Evolutionary conservation across 2,797 vertebrate species (phyloP).

Genomic region (Acipenser oxyrinchus): DNA sequence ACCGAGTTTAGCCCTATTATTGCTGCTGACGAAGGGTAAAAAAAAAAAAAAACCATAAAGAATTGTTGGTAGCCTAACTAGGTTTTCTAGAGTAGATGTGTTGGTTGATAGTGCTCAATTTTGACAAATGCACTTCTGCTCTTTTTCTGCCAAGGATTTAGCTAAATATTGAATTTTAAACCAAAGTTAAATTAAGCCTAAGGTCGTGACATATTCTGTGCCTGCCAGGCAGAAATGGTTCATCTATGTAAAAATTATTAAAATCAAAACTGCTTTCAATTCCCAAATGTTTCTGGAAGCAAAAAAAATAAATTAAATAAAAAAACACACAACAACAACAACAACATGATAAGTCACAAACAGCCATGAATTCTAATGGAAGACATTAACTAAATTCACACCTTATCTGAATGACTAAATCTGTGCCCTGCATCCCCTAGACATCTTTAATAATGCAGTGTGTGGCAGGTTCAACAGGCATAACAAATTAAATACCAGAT

Average conservation of each 20-base stretch:
- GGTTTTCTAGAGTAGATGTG: too few species aligned
- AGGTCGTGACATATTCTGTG: neutral
- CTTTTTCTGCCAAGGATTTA: too few species aligned
- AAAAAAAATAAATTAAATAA: constrained; percentile 1
- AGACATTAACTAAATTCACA: constrained; percentile 20
- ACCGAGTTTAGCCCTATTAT: too few species aligned
- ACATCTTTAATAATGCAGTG: constrained; percentile 7
- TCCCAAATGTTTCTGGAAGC: constrained; percentile 13
- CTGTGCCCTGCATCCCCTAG: constrained; percentile 8
- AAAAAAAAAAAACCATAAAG: too few species aligned
- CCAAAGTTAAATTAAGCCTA: neutral
- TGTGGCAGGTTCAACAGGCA: neutral
- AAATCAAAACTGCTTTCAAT: constrained; percentile 8
- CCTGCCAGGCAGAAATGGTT: constrained; percentile 2
- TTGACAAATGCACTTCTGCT: too few species aligned
- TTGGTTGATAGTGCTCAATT: too few species aligned
- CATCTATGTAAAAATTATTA: constrained; percentile 15
- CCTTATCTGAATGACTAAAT: constrained; percentile 10
- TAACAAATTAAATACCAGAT: too few species aligned
- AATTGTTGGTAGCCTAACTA: too few species aligned
- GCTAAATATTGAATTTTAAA: too few species aligned
- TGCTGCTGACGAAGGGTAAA: too few species aligned
- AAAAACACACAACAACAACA: too few species aligned
- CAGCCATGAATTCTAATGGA: constrained; percentile 15
- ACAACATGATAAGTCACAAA: constrained; percentile 11